phyloP scores from a whole-genome alignment of 2,888 invertebrate species.

The Diabrotica balteata region DNA sequence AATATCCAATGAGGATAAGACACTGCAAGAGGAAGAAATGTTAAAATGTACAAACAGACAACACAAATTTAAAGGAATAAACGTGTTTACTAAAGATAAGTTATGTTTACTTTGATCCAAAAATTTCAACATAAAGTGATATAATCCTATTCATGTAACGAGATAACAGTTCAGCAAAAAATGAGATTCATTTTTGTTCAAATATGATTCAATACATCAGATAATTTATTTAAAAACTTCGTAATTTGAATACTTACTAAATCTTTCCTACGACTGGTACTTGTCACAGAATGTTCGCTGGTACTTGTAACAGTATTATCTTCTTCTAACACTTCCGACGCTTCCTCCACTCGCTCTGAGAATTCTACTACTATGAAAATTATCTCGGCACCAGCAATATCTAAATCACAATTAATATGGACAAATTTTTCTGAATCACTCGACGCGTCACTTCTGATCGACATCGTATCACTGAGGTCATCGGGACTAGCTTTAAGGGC shows the following conservation, averaged over 20 bases:
- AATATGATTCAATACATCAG: no score
- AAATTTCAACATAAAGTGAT: no score
- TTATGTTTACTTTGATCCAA: no score
- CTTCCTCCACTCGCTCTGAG: slow-evolving; percentile 72
- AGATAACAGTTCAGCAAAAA: no score
- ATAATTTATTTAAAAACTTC: no score
- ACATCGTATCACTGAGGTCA: slow-evolving; percentile 77
- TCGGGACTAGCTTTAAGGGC: slow-evolving; percentile 78
- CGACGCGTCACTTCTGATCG: slow-evolving; percentile 81
- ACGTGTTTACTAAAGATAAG: no score
- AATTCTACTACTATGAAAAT: slow-evolving; percentile 66
- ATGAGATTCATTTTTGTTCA: no score
- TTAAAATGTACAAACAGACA: no score
- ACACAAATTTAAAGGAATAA: no score
- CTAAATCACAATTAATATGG: slow-evolving; percentile 71
- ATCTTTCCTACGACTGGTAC: slow-evolving; percentile 80
- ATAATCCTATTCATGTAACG: no score
- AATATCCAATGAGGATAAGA: no score
- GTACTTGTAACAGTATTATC: slow-evolving; percentile 76
- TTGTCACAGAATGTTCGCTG: slow-evolving; percentile 83
- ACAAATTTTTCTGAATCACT: slow-evolving; percentile 89
- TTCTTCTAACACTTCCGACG: slow-evolving; percentile 84
- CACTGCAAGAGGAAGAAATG: no score
- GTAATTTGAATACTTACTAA: slow-evolving; percentile 66
- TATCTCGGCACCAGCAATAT: slow-evolving; percentile 73